Evolutionary conservation across 2,888 invertebrate species (phyloP).

Genomic region (Bembecia ichneumoniformis): DNA sequence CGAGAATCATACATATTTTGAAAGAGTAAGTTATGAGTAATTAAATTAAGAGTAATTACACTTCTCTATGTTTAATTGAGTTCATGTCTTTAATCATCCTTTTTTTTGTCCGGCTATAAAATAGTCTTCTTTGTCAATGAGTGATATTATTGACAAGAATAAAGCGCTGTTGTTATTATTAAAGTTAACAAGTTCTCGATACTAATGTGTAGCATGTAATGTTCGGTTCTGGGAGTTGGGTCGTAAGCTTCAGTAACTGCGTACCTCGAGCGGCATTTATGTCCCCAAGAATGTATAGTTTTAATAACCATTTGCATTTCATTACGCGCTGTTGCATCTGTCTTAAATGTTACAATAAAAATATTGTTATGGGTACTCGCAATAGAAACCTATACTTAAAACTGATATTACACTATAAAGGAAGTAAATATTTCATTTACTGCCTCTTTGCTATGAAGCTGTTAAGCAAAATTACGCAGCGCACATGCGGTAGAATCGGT

Average conservation of each 20-base stretch:
- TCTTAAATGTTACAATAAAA: constrained; percentile 12
- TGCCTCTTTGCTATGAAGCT: constrained; percentile 35
- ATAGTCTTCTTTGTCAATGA: too few relatives aligned
- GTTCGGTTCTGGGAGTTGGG: constrained; percentile 5
- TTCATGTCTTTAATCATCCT: too few relatives aligned
- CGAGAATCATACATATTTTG: too few relatives aligned
- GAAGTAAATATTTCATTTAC: constrained; percentile 1
- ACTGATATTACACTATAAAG: neutral
- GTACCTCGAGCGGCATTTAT: constrained; percentile 7
- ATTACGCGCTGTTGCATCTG: constrained; percentile 17
- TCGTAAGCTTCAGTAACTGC: constrained; percentile 17
- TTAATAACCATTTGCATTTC: constrained; percentile 17
- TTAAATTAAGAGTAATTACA: too few relatives aligned
- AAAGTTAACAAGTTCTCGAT: constrained; percentile 21
- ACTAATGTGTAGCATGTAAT: constrained; percentile 20
- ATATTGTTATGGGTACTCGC: constrained; percentile 4
- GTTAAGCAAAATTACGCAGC: constrained; percentile 34
- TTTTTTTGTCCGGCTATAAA: too few relatives aligned
- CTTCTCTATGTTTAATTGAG: too few relatives aligned
- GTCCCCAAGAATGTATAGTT: constrained; percentile 8
- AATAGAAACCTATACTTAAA: constrained; percentile 3
- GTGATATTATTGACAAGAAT: too few relatives aligned
- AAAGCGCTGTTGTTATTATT: constrained; percentile 21
- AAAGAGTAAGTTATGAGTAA: too few relatives aligned
- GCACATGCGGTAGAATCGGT: constrained; percentile 13